These are phyloP conservation scores for Charina bottae DNA, from an alignment of 2,113 vertebrate species.

Conservation along the genomic window DNA sequence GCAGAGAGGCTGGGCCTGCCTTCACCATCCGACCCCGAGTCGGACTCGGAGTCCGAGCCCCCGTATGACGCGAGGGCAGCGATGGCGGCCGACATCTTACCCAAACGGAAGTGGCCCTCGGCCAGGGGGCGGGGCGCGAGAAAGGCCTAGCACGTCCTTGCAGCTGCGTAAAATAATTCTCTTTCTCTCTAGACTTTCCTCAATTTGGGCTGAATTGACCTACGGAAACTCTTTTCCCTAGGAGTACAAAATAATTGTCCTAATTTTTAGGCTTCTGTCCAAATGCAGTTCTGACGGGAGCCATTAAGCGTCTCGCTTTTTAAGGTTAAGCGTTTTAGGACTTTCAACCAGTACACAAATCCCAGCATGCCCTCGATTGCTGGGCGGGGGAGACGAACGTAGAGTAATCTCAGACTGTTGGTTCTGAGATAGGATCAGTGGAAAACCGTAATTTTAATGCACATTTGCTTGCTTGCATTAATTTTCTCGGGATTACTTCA, in stretches of 20 bases:
- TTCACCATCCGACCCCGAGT: conserved; percentile 84
- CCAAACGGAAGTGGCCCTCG: conserved; percentile 29
- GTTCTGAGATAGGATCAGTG: not conserved
- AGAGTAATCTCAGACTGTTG: not conserved
- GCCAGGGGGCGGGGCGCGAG: not conserved
- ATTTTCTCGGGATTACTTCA: not conserved
- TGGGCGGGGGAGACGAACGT: not conserved
- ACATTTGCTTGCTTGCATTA: not conserved
- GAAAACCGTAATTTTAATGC: not conserved
- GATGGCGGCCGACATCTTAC: conserved; percentile 86
- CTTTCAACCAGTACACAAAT: not conserved
- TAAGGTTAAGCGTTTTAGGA: conserved; percentile 31
- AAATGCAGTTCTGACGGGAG: fast-evolving
- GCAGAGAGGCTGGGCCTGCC: conserved; percentile 41
- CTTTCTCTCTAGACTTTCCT: not conserved
- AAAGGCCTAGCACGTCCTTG: conserved; percentile 39
- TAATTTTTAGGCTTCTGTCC: fast-evolving
- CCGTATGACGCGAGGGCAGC: conserved; percentile 87
- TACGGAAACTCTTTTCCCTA: not conserved
- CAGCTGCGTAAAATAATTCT: not conserved
- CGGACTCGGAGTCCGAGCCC: conserved; percentile 85
- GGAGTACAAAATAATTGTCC: fast-evolving
- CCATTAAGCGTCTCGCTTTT: fast-evolving
- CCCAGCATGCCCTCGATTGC: conserved; percentile 34
- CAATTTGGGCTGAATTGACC: not conserved